These are phyloP conservation scores for Microctenopoma steveboyesi DNA, from an alignment of 2,797 vertebrate genomes.

Conservation along the genomic window DNA sequence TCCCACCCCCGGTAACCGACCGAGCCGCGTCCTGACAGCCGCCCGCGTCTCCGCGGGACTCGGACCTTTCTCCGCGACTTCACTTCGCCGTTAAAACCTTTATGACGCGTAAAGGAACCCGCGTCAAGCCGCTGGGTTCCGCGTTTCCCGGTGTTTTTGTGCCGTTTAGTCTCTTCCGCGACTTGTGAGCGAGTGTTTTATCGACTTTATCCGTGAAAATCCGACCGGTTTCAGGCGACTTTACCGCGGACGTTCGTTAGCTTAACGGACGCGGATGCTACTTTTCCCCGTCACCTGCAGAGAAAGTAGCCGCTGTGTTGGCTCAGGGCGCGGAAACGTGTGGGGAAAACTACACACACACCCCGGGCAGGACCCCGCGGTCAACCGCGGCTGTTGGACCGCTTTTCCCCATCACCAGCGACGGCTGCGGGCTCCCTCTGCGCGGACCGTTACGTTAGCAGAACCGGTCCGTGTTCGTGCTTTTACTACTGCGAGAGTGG, in stretches of 20 bases:
- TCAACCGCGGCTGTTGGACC: slow-evolving; percentile 39
- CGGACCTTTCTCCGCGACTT: neutral
- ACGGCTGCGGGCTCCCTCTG: slow-evolving; percentile 13
- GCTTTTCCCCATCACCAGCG: slow-evolving; percentile 46
- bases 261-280: slow-evolving; percentile 10
- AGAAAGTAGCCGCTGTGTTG: neutral
- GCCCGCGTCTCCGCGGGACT: too few species aligned
- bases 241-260: neutral
- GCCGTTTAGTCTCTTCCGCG: neutral
- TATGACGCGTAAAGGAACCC: neutral
- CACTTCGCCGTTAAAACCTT: neutral
- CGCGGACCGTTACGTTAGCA: neutral
- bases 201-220: too few species aligned
- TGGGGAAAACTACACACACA: neutral
- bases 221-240: neutral
- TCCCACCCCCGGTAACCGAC: slow-evolving; percentile 7
- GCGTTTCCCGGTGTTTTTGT: neutral
- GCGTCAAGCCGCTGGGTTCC: neutral
- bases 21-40: neutral
- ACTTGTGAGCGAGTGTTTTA: neutral
- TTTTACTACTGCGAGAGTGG: neutral
- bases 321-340: slow-evolving; percentile 14
- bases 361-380: slow-evolving; percentile 19
- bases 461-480: neutral
- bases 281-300: slow-evolving; percentile 21